A percentile compares a stretch with the other conserved stretches of the same genome.
phyloP scores from a whole-genome alignment of 1,140 invertebrate species.

The Stegodyphus dumicola region DNA sequence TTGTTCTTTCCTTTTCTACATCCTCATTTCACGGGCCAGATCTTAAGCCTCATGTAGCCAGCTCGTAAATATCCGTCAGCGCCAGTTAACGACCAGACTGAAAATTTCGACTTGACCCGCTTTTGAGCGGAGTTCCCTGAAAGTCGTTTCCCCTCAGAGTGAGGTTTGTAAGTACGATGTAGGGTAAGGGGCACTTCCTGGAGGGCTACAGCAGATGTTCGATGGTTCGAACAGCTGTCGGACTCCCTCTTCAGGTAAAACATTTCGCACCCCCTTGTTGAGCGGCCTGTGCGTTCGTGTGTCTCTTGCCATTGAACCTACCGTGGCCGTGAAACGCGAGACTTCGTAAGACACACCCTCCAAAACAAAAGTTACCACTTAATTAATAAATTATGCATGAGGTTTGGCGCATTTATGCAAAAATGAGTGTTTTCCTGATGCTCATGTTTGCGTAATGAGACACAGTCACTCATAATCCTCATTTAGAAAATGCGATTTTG shows the following conservation, averaged over 20 bases:
- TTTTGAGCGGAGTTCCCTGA: not conserved
- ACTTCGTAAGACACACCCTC: too few relatives aligned
- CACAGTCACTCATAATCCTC: too few relatives aligned
- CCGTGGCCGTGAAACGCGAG: too few relatives aligned
- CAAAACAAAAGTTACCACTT: not conserved
- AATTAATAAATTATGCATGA: not conserved
- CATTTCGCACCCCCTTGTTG: not conserved
- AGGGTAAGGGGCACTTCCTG: not conserved
- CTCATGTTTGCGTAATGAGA: not conserved
- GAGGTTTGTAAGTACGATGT: not conserved
- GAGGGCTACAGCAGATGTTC: not conserved
- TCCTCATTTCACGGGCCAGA: too few relatives aligned
- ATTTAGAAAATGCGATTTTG: too few relatives aligned
- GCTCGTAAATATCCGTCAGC: too few relatives aligned
- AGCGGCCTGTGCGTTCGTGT: not conserved
- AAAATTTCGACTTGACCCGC: not conserved
- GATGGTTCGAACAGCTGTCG: slow-evolving; percentile 6
- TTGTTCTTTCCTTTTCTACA: too few relatives aligned
- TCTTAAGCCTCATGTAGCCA: too few relatives aligned
- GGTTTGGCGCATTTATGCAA: not conserved
- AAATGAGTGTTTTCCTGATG: not conserved
- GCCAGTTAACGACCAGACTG: too few relatives aligned
- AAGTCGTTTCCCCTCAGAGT: too few relatives aligned
- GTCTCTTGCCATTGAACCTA: not conserved
- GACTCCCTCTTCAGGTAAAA: not conserved